Base-by-base conservation (phyloP, 2,888 invertebrate genomes). In the Scaptodrosophila latifasciaeformis region DNA sequence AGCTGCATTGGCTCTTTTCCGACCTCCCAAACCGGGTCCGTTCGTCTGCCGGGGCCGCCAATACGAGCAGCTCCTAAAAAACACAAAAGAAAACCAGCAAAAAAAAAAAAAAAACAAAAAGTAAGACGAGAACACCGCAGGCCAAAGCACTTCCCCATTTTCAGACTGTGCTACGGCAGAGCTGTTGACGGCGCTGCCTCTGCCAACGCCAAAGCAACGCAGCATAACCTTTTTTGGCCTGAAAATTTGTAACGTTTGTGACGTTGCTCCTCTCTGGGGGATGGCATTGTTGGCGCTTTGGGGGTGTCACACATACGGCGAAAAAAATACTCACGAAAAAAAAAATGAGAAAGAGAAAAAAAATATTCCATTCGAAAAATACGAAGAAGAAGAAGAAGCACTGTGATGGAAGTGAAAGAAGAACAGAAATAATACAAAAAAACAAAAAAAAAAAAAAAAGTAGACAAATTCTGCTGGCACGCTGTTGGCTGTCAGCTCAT, bases 11-110 rank as follows among this genome's bases (percentile, higher is more conserved):
- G 24, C 24, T 24, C 4, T 24, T 31, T 5, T 9, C 40, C 21
- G n/a, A n/a, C n/a, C n/a, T n/a, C n/a, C n/a, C n/a, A n/a, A n/a
- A n/a, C n/a, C n/a, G n/a, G 51, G 49, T 54, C 43, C 49, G 53
- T 58, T 51, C 53, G 63, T 49, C 51, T 49, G 43, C 46, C 10
- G 34, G 6, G 59, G 46, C 68, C 60, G 62, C 71, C 72, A 71
- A 72, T 56, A 47, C 59, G 56, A 67, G 59, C 72, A 67, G 67
- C 71, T 71, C 72, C 71, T 76, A 72, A 67, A 56, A 48, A 15
- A 46, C n/a, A 4, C 31, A n/a, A n/a, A 2, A 5, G 31, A n/a
- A 2, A 3, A 31, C 12, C 10, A 9, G 31, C 10, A 21, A 24
- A 34, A 35, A 19, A 29, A 47, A 42, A 49, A 39, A 54, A 42